Percentiles rank a stretch among this genome's conserved stretches.
These are phyloP conservation scores for Amiota minor DNA, from an alignment of 2,888 invertebrate species.

Conservation along the genomic window DNA sequence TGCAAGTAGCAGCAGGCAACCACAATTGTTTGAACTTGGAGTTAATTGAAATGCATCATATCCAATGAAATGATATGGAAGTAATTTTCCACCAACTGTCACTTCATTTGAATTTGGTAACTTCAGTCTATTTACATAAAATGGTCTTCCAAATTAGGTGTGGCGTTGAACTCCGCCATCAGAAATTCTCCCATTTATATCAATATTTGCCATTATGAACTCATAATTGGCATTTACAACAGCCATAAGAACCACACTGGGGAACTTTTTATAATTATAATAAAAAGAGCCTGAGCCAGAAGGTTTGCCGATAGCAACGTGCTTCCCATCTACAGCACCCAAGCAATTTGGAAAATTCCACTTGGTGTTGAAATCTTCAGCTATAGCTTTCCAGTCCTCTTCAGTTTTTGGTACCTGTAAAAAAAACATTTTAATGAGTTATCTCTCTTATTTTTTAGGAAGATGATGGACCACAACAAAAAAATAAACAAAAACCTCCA, in stretches of 20 bases:
- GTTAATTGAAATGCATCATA: conserved; percentile 1
- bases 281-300: conserved; percentile 37
- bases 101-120: not conserved
- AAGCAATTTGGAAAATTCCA: conserved; percentile 26
- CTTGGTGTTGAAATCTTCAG: conserved; percentile 18
- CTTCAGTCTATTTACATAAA: conserved; percentile 25
- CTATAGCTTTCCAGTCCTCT: conserved; percentile 28
- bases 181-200: not conserved
- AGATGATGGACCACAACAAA: not conserved
- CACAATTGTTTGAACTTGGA: conserved; percentile 4
- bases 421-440: not conserved
- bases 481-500: not conserved
- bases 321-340: conserved; percentile 38
- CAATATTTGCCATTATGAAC: not conserved
- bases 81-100: not conserved
- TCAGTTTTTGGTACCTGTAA: conserved; percentile 27
- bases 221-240: conserved; percentile 2
- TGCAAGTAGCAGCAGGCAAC: conserved; percentile 30
- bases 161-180: conserved; percentile 9
- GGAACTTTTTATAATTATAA: conserved; percentile 35
- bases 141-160: conserved; percentile 12
- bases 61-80: conserved; percentile 9
- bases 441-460: not conserved
- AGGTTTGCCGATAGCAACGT: conserved; percentile 37
- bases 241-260: conserved; percentile 3